Conservation (phyloP, 1,140 invertebrate species). For the Helicorthomorpha holstii region DNA sequence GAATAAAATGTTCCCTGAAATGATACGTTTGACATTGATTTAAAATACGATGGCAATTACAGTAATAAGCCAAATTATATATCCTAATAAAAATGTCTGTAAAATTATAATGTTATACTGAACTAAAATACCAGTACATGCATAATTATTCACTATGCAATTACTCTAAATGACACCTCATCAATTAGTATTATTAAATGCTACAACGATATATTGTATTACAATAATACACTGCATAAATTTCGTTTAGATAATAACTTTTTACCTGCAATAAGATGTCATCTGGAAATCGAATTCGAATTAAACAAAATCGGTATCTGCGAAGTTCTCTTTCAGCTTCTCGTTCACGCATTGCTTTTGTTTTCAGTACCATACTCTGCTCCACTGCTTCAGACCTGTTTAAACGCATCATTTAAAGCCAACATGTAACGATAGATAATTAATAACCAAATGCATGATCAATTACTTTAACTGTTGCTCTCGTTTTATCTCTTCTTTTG, state of each 20-base stretch:
- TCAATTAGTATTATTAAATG: too few relatives aligned
- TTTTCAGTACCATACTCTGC: conserved; percentile 58
- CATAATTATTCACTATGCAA: too few relatives aligned
- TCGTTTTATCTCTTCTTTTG: conserved; percentile 60
- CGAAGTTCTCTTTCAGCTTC: conserved; percentile 56
- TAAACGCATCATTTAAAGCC: conserved; percentile 8
- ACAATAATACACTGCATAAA: too few relatives aligned
- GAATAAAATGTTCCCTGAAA: conserved; percentile 62
- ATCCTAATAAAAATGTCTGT: too few relatives aligned
- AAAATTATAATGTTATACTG: not conserved
- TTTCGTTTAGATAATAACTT: too few relatives aligned
- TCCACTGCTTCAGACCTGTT: conserved; percentile 57
- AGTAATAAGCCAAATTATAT: not conserved
- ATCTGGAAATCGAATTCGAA: conserved; percentile 74
- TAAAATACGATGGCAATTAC: not conserved
- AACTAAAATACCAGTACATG: not conserved
- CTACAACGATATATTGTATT: too few relatives aligned
- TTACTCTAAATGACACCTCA: too few relatives aligned
- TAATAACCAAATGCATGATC: conserved; percentile 1
- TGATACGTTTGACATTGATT: not conserved
- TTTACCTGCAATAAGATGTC: conserved; percentile 57
- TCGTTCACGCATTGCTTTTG: conserved; percentile 81
- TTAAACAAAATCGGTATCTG: conserved; percentile 67
- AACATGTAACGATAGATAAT: conserved; percentile 1
- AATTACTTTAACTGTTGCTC: conserved; percentile 56